Evolutionary conservation across 2,888 invertebrate species (phyloP).

Genomic region (Drosophila flavopinicola): DNA sequence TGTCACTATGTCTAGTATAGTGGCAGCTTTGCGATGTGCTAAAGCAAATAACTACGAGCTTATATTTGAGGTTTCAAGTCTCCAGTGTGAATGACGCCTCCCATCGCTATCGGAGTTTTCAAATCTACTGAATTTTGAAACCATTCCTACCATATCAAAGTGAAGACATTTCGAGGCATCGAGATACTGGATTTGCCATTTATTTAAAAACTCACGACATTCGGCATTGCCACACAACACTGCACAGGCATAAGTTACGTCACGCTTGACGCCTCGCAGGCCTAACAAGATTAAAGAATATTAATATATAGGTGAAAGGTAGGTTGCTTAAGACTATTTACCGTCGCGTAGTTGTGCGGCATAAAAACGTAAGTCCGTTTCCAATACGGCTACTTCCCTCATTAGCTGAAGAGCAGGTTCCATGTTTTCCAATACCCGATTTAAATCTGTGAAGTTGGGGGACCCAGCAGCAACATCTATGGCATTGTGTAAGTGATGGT

Average conservation of each 20-base stretch:
- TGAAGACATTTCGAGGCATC: conserved; percentile 52
- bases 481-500: too few species aligned
- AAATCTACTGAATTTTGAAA: fast-evolving
- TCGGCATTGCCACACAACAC: conserved; percentile 44
- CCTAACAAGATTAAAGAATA: conserved; percentile 12
- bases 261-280: conserved; percentile 49
- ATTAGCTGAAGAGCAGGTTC: conserved; percentile 88
- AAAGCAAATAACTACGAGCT: too few species aligned
- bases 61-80: too few species aligned
- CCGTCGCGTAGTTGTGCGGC: conserved; percentile 91
- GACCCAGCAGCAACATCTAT: too few species aligned
- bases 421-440: conserved; percentile 89
- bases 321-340: conserved; percentile 78
- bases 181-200: conserved; percentile 35
- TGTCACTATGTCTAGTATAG: too few species aligned
- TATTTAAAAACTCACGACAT: conserved; percentile 45
- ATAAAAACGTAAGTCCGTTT: conserved; percentile 87
- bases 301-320: not conserved
- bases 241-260: conserved; percentile 47
- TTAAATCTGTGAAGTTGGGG: conserved; percentile 85
- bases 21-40: too few species aligned
- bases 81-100: too few species aligned
- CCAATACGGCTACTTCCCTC: conserved; percentile 87
- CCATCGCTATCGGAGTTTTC: too few species aligned
- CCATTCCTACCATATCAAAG: conserved; percentile 36